Percentiles rank a stretch among this genome's conserved stretches.
Evolutionary conservation across 2,113 vertebrate species (phyloP).

Genomic region (Tonatia bakeri): DNA sequence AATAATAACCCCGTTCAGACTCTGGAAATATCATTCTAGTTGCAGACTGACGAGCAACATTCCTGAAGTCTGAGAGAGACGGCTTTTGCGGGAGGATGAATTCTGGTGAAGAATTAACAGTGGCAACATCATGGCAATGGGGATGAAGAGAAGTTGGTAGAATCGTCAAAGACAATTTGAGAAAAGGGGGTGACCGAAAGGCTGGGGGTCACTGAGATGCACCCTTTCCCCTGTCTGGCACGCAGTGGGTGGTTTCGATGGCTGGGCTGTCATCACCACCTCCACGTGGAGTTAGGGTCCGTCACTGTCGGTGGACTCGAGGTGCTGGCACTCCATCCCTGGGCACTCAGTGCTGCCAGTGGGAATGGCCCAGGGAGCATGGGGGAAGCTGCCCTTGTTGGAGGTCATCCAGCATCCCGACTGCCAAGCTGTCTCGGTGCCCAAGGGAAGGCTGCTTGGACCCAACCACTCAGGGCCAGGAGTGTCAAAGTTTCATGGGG

Average conservation of each 20-base stretch:
- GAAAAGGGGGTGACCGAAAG: neutral
- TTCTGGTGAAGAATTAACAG: neutral
- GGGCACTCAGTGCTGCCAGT: neutral
- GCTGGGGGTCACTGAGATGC: no score
- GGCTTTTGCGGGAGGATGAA: neutral
- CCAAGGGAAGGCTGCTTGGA: neutral
- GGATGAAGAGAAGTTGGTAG: neutral
- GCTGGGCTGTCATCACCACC: no score
- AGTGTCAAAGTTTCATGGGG: neutral
- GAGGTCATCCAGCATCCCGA: neutral
- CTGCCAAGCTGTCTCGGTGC: neutral
- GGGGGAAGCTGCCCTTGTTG: rapidly evolving
- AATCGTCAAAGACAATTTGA: neutral
- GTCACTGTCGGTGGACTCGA: neutral
- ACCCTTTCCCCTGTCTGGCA: no score
- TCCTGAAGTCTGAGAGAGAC: neutral
- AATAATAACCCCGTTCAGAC: neutral
- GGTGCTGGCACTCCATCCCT: neutral
- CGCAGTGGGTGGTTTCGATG: neutral
- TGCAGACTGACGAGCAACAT: neutral
- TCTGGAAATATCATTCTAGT: neutral
- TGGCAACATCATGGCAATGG: neutral
- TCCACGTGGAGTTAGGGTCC: no score
- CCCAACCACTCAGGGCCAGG: neutral
- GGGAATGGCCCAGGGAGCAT: no score